Conservation (phyloP, 2,113 vertebrate genomes). For the Kryptolebias marmoratus region DNA sequence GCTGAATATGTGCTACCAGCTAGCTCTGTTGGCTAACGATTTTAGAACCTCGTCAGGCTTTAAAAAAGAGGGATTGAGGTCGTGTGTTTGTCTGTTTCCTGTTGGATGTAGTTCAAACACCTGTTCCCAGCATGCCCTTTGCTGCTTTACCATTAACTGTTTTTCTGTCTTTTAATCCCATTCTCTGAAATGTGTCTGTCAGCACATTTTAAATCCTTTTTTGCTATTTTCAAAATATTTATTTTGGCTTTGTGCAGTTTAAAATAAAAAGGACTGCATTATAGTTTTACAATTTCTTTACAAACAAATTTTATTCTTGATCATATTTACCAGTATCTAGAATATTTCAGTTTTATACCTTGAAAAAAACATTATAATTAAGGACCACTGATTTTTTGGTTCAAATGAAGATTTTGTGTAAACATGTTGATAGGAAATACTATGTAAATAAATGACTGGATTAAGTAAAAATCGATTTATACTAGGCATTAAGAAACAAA, state of each 20-base stretch:
- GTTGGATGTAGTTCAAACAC: constrained; percentile 44
- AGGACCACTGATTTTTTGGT: no score
- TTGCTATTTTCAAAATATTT: not conserved
- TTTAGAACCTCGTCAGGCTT: constrained; percentile 6
- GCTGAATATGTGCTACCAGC: not conserved
- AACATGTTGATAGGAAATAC: no score
- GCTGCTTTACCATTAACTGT: constrained; percentile 22
- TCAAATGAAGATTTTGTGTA: no score
- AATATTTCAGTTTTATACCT: no score
- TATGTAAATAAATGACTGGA: no score
- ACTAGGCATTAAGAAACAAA: no score
- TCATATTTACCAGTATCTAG: no score
- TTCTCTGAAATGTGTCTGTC: constrained; percentile 22
- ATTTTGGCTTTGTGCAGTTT: not conserved
- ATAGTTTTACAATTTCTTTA: not conserved
- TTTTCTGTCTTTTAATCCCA: constrained; percentile 26
- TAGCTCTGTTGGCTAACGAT: not conserved
- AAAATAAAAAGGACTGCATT: not conserved
- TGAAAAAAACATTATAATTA: no score
- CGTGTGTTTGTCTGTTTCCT: constrained; percentile 18
- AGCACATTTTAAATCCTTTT: constrained; percentile 1
- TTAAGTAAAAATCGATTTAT: no score
- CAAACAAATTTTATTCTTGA: not conserved
- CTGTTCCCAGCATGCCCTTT: constrained; percentile 40
- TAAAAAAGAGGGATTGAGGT: constrained; percentile 2